Conservation (phyloP, 2,888 invertebrate species). For the Agrotis ipsilon region DNA sequence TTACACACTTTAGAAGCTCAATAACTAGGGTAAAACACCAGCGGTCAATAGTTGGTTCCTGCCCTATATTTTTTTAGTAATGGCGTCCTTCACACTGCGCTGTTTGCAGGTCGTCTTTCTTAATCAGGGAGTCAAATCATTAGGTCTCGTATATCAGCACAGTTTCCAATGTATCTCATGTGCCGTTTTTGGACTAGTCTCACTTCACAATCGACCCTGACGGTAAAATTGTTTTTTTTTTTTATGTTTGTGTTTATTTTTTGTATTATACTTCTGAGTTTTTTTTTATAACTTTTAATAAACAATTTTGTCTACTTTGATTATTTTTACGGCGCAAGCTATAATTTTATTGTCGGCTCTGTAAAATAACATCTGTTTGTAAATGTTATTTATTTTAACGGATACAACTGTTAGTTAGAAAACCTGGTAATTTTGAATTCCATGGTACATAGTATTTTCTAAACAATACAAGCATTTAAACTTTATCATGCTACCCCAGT, state of each 20-base stretch:
- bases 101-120: too few relatives aligned
- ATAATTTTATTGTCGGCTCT: background rate
- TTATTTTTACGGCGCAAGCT: background rate
- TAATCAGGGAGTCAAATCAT: background rate
- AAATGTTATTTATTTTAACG: background rate
- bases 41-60: too few relatives aligned
- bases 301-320: slow-evolving; percentile 7
- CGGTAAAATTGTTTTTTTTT: slow-evolving; percentile 15
- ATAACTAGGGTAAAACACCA: too few relatives aligned
- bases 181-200: slow-evolving; percentile 53
- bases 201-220: slow-evolving; percentile 3
- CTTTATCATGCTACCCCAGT: background rate
- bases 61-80: too few relatives aligned
- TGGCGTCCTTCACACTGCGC: background rate
- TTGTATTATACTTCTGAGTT: slow-evolving; percentile 18
- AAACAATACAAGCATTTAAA: slow-evolving; percentile 23
- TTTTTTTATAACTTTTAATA: slow-evolving; percentile 9
- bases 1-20: background rate
- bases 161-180: background rate
- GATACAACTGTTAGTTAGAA: background rate
- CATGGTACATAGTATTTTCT: background rate
- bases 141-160: background rate
- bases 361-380: background rate
- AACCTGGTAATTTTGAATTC: background rate
- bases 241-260: slow-evolving; percentile 31